Conservation (phyloP, 2,113 vertebrate genomes). For the Myocastor coypus region DNA sequence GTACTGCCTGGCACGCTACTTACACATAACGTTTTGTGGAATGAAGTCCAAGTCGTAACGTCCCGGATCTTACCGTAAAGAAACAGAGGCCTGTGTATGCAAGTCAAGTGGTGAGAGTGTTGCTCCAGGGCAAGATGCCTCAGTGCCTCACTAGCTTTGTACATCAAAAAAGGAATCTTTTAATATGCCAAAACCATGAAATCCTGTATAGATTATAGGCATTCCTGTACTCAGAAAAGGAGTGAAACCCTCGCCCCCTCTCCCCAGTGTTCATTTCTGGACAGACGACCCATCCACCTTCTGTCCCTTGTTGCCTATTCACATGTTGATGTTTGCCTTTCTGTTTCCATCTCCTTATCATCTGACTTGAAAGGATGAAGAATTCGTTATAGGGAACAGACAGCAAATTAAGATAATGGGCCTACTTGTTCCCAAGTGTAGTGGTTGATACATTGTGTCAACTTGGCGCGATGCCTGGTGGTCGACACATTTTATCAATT, state of each 20-base stretch:
- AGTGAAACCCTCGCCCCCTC: neutral
- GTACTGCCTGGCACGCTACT: neutral
- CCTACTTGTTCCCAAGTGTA: neutral
- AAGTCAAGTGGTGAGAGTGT: neutral
- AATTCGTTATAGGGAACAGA: neutral
- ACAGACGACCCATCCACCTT: neutral
- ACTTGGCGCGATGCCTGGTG: no score
- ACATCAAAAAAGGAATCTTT: neutral
- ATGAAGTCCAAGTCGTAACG: constrained; percentile 1
- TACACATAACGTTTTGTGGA: neutral
- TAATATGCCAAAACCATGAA: neutral
- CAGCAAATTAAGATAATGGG: neutral
- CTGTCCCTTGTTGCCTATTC: neutral
- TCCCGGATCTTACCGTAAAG: constrained; percentile 2
- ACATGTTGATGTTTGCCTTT: neutral
- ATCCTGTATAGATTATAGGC: neutral
- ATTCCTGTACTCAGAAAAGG: neutral
- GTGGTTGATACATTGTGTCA: no score
- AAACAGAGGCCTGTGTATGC: neutral
- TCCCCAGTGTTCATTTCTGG: neutral
- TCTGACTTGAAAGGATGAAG: neutral
- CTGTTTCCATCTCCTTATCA: neutral
- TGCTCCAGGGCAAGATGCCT: neutral
- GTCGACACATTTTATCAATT: no score
- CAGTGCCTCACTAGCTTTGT: neutral